Percentiles rank a stretch among this genome's conserved stretches.
Conservation (phyloP, 1,140 invertebrate species). For the Gyrodactylus bullatarudis region DNA sequence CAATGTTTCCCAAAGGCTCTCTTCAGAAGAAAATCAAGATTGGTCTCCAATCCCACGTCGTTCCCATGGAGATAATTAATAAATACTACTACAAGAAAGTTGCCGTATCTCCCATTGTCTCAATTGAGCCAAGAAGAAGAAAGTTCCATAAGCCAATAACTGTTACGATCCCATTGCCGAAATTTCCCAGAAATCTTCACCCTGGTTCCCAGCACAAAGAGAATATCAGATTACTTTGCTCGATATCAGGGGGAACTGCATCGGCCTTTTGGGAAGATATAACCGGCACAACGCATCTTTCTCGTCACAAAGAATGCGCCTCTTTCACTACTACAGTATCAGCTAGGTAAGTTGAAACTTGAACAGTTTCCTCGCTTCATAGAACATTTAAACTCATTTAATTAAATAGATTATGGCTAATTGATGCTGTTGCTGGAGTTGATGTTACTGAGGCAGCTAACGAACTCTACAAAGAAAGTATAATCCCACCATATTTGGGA, state of each 20-base stretch:
- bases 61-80: slow-evolving; percentile 26
- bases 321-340: slow-evolving; percentile 97
- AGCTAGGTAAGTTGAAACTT: slow-evolving; percentile 31
- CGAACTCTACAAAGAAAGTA: slow-evolving; percentile 84
- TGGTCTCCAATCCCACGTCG: slow-evolving; percentile 29
- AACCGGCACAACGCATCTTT: slow-evolving; percentile 82
- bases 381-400: not conserved
- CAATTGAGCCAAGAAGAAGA: slow-evolving; percentile 68
- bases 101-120: slow-evolving; percentile 86
- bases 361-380: too few relatives aligned
- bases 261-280: too few relatives aligned
- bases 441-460: slow-evolving; percentile 95
- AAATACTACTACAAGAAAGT: slow-evolving; percentile 84
- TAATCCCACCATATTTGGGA: slow-evolving; percentile 91
- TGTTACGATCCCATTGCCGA: slow-evolving; percentile 80
- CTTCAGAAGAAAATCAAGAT: slow-evolving; percentile 97
- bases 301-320: slow-evolving; percentile 87
- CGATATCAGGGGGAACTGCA: slow-evolving; percentile 44
- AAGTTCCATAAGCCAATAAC: slow-evolving; percentile 98
- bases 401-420: slow-evolving; percentile 35
- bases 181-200: slow-evolving; percentile 14
- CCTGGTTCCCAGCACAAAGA: slow-evolving; percentile 30
- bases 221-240: slow-evolving; percentile 60
- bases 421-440: slow-evolving; percentile 76
- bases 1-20: slow-evolving; percentile 73